Conservation (phyloP, 2,797 vertebrate species). For the Myotis planiceps region DNA sequence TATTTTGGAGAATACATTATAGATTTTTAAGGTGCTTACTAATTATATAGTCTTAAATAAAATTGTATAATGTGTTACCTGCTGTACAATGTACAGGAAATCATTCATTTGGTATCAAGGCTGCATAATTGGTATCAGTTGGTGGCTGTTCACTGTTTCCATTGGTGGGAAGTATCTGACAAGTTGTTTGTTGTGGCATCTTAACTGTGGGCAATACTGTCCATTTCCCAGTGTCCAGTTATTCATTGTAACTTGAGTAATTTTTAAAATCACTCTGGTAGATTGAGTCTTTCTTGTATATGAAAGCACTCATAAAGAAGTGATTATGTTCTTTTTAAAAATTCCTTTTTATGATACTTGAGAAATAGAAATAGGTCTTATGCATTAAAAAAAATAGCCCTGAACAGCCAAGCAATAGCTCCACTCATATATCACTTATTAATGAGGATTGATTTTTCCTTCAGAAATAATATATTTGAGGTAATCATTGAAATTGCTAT, state of each 20-base stretch:
- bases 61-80: not conserved
- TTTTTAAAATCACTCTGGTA: not conserved
- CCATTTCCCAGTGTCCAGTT: not conserved
- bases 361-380: not conserved
- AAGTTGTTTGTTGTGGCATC: not conserved
- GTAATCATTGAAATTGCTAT: not conserved
- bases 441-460: not conserved
- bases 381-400: not conserved
- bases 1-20: not conserved
- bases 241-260: not conserved
- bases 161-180: not conserved
- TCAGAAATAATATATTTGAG: not conserved
- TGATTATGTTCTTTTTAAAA: not conserved
- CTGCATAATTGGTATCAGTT: not conserved
- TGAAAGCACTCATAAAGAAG: not conserved
- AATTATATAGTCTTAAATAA: not conserved
- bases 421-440: not conserved
- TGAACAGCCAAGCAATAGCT: not conserved
- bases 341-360: not conserved
- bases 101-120: not conserved
- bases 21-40: not conserved
- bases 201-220: not conserved
- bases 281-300: not conserved
- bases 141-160: not conserved
- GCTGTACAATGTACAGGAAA: not conserved